Conservation (phyloP, 1,140 invertebrate species). For the Trichomalopsis sarcophagae region DNA sequence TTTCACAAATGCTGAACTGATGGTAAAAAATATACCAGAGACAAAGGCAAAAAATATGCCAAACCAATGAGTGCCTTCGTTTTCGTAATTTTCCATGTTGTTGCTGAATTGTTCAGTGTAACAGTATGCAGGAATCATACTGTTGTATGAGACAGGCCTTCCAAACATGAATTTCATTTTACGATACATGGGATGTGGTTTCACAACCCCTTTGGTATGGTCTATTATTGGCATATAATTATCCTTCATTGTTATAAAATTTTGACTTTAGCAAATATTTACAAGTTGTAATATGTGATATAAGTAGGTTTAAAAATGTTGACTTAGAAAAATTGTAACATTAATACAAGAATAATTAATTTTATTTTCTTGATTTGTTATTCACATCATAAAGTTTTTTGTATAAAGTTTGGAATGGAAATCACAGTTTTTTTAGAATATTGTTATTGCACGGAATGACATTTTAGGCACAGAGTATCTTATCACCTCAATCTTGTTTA, state of each 20-base stretch:
- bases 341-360: conserved; percentile 29
- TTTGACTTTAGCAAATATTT: background rate
- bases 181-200: conserved; percentile 9
- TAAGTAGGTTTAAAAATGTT: conserved; percentile 7
- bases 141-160: conserved; percentile 67
- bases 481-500: conserved; percentile 18
- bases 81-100: conserved; percentile 65
- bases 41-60: conserved; percentile 74
- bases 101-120: conserved; percentile 69
- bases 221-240: background rate
- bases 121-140: conserved; percentile 68
- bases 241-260: background rate
- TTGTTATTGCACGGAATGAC: conserved; percentile 27
- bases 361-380: conserved; percentile 24
- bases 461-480: conserved; percentile 32
- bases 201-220: background rate
- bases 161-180: conserved; percentile 70
- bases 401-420: conserved; percentile 4
- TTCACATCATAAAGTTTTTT: conserved; percentile 2
- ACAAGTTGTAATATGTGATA: background rate
- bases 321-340: background rate
- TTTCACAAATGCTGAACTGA: conserved; percentile 74
- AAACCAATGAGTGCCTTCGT: conserved; percentile 71
- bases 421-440: conserved; percentile 20
- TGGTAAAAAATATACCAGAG: conserved; percentile 75